Evolutionary conservation across 1,140 invertebrate genomes (phyloP), one percentile per base, ranked within the genome.

Genomic region (Solen grandis): DNA sequence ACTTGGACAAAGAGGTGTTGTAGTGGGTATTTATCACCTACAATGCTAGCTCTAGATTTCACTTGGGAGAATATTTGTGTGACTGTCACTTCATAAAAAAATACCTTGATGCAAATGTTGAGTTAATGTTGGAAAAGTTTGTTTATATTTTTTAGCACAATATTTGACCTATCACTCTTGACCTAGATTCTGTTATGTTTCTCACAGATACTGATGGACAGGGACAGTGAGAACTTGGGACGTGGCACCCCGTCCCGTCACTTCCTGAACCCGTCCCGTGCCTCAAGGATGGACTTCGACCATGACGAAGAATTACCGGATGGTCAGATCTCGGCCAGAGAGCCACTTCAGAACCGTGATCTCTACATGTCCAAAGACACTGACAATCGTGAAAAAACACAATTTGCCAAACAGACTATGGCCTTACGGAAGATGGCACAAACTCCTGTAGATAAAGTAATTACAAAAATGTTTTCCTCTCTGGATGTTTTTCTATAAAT

Each of bases 391-490:
- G 82, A 78, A 73, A 83, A 81, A 38, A 70, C 73, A 27, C 73
- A 80, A 35, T 86, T 84, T 62, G 82, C 81, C 25, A 85, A 86
- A 68, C 76, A 83, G 55, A 70, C 78, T n/a, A 82, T 82, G 22
- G 77, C 85, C 29, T 35, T 88, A 13, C 59, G 84, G 22, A 87
- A 88, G 70, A 41, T 81, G 60, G 82, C 85, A 10, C 84, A 89
- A 57, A 87, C 88, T 46, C 88, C 88, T 25, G 81, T 84, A 62
- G 88, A 89, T 68, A 87, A 87, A 83, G 89, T 89, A 83, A 25
- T 59, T 16, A 59, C 41, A 46, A 10, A 46, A 46, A 46, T 46
- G 41, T 46, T n/a, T n/a, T n/a, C n/a, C n/a, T n/a, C n/a, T n/a
- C n/a, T n/a, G n/a, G n/a, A n/a, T n/a, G n/a, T n/a, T n/a, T n/a